Percentiles rank a stretch among this genome's conserved stretches.
These are phyloP conservation scores for Carassius carassius DNA, from an alignment of 2,113 vertebrate species.

Conservation along the genomic window DNA sequence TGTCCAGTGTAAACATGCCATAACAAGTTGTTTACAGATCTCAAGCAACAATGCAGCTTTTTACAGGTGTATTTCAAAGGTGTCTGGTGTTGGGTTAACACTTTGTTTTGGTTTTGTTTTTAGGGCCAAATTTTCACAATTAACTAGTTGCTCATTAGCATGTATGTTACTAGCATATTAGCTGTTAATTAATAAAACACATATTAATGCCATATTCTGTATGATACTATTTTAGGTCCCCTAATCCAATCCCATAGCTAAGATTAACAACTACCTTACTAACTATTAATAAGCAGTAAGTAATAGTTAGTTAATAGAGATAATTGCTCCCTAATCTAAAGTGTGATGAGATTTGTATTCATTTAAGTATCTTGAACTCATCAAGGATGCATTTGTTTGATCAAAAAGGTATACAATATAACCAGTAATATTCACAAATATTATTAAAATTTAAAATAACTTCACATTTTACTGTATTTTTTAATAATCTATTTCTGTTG, in stretches of 20 bases:
- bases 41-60: background rate
- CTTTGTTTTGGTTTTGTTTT: background rate
- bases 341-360: too few relatives aligned
- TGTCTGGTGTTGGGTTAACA: background rate
- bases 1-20: background rate
- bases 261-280: too few relatives aligned
- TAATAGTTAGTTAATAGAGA: too few relatives aligned
- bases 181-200: background rate
- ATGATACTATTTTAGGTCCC: background rate
- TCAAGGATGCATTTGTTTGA: background rate
- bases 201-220: background rate
- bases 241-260: too few relatives aligned
- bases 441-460: too few relatives aligned
- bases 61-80: background rate
- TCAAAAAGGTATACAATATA: too few relatives aligned
- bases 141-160: background rate
- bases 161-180: background rate
- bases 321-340: too few relatives aligned
- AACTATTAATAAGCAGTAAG: too few relatives aligned
- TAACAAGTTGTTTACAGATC: background rate
- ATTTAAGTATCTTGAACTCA: rapidly evolving
- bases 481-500: too few relatives aligned
- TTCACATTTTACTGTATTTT: too few relatives aligned
- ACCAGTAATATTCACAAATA: too few relatives aligned
- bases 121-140: background rate